Conservation (phyloP, 2,113 vertebrate genomes). For the Sebastes schlegelii region DNA sequence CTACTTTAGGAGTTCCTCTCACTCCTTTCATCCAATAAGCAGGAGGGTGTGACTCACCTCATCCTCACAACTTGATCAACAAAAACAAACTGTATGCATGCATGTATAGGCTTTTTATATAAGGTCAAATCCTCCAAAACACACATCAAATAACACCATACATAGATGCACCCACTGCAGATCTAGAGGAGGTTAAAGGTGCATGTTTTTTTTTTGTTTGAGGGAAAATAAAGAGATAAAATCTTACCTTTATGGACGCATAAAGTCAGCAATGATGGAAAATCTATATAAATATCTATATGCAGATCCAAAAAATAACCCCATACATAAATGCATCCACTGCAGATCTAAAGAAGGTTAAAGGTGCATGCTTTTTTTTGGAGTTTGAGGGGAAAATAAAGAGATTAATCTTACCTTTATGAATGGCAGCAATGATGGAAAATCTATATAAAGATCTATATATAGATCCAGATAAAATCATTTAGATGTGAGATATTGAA, state of each 20-base stretch:
- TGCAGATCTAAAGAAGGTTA: not conserved
- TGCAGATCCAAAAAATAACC: not conserved
- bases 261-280: not conserved
- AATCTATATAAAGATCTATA: not conserved
- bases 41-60: slow-evolving; percentile 40
- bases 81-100: not conserved
- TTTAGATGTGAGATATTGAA: not conserved
- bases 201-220: slow-evolving; percentile 7
- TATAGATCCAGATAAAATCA: not conserved
- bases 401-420: slow-evolving; percentile 42
- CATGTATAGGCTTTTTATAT: too few relatives aligned
- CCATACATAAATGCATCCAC: not conserved
- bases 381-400: not conserved
- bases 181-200: not conserved
- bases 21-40: slow-evolving; percentile 54
- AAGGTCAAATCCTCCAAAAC: too few relatives aligned
- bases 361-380: not conserved
- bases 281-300: not conserved
- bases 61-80: slow-evolving; percentile 24
- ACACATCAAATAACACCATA: too few relatives aligned
- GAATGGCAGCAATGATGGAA: not conserved
- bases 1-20: slow-evolving; percentile 40
- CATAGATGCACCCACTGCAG: not conserved
- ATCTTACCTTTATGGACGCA: slow-evolving; percentile 49
- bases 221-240: not conserved